phyloP scores from a whole-genome alignment of 30 jellyfish, hydroid and myxozoan species.

The Aurelia coerulea region DNA sequence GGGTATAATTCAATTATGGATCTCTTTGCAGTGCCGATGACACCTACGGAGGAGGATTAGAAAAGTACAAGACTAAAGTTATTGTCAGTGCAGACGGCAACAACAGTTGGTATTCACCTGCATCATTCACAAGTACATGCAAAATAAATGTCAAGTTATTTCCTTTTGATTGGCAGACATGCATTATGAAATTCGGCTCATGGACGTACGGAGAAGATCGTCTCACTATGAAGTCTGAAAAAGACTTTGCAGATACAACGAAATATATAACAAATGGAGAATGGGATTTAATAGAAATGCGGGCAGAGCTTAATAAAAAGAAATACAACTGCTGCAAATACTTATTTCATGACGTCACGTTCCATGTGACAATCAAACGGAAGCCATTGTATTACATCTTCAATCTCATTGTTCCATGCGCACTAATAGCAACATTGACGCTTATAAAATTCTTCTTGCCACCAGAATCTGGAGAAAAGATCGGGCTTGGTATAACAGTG shows the following conservation, averaged over 20 bases:
- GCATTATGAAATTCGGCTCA: conserved; percentile 83
- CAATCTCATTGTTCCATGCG: conserved; percentile 82
- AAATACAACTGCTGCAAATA: conserved; percentile 77
- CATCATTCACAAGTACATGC: conserved; percentile 87
- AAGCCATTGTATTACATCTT: conserved; percentile 80
- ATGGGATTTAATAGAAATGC: conserved; percentile 83
- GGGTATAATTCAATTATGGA: neutral
- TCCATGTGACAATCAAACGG: conserved; percentile 63
- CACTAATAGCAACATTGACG: conserved; percentile 77
- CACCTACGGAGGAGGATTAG: conserved; percentile 86
- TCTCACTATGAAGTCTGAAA: conserved; percentile 74
- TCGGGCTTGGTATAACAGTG: conserved; percentile 87
- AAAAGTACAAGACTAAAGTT: conserved; percentile 79
- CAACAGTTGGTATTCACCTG: conserved; percentile 84
- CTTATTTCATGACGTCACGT: conserved; percentile 81
- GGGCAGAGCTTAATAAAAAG: conserved; percentile 71
- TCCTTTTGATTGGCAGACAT: conserved; percentile 87
- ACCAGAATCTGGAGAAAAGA: conserved; percentile 84
- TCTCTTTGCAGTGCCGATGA: conserved; percentile 77
- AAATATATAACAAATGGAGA: conserved; percentile 80
- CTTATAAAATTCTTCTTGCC: conserved; percentile 81
- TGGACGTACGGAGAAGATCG: conserved; percentile 95
- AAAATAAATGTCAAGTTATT: conserved; percentile 77
- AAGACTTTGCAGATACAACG: conserved; percentile 65
- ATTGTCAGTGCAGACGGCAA: conserved; percentile 63